These are phyloP conservation scores for Drosophila mojavensis DNA, from an alignment of 1,140 invertebrate species.

Conservation along the genomic window DNA sequence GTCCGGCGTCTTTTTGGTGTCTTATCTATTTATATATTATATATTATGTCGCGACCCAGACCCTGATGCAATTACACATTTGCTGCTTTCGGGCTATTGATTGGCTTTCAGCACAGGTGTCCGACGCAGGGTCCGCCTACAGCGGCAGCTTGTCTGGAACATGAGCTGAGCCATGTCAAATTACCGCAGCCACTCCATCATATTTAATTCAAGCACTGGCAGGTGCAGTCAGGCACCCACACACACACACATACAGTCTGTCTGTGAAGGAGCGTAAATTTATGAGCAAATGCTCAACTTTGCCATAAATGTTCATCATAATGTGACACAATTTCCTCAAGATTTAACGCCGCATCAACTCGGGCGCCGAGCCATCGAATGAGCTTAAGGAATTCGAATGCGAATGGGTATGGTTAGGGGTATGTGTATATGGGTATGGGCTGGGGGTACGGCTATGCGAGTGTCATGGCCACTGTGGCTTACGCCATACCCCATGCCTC, in stretches of 20 bases:
- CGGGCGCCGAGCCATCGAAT: slow-evolving; percentile 33
- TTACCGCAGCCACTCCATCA: slow-evolving; percentile 77
- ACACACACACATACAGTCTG: background rate
- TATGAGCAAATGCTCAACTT: slow-evolving; percentile 73
- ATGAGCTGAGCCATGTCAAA: slow-evolving; percentile 68
- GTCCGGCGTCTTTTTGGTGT: background rate
- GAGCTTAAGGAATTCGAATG: slow-evolving; percentile 26
- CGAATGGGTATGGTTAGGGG: background rate
- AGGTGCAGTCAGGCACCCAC: slow-evolving; percentile 1
- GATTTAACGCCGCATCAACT: slow-evolving; percentile 78
- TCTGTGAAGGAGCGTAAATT: slow-evolving; percentile 48
- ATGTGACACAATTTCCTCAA: slow-evolving; percentile 81
- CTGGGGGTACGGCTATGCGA: slow-evolving; percentile 6
- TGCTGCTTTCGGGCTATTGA: slow-evolving; percentile 48
- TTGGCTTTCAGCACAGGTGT: slow-evolving; percentile 55
- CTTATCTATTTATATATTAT: slow-evolving; percentile 40
- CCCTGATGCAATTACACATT: slow-evolving; percentile 24
- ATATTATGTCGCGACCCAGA: background rate
- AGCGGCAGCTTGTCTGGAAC: slow-evolving; percentile 33
- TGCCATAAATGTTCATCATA: slow-evolving; percentile 81
- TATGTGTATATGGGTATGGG: background rate
- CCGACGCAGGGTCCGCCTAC: slow-evolving; percentile 4
- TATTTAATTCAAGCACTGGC: slow-evolving; percentile 52
- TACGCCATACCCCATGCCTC: slow-evolving; percentile 36
- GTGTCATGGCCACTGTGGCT: slow-evolving; percentile 26